Evolutionary conservation across 2,113 vertebrate species (phyloP), one percentile per base, ranked within the genome.

Genomic region (Trichomycterus rosablanca): DNA sequence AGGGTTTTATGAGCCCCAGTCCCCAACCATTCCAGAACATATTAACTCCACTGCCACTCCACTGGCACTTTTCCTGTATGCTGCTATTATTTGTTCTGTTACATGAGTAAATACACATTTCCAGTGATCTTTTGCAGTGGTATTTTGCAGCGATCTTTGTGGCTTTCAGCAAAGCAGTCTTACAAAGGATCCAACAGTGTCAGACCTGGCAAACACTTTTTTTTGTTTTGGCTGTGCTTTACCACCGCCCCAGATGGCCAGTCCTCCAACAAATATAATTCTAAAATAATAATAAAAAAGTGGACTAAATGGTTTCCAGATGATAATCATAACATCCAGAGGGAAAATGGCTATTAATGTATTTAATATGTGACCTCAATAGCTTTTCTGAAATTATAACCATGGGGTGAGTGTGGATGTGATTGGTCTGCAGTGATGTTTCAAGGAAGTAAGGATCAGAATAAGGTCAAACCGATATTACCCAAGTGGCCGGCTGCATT

Each of bases 1-100:
- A 22, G 73, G 69, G 72, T 70, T 86, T 83, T 85, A 86, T 84
- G 78, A 80, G 74, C 70, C 74, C 66, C 78, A 72, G 69, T 72
- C 69, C 81, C 76, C 76, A 69, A 76, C 76, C 75, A 76, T 81
- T 76, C 74, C 70, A 71, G 61, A 74, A 78, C 71, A 75, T 69
- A 72, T 84, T 84, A 74, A 81, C n/a, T n/a, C 54, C 40, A 59
- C 55, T 35, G 34, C 59, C 51, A 34, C 45, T 58, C 55, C 68
- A 77, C 70, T 56, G 68, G 61, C 73, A 71, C 64, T 75, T 61
- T 20, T 30, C 61, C 56, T 53, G 28, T 53, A 44, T 37, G 40
- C 54, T 45, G 35, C 19, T 26, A 23, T 34, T 48, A 14, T 24
- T 7, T 35, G 44, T 14, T 58, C 22, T 46, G 12, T 53, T 59